Percentiles rank a stretch among this genome's conserved stretches.
These are phyloP conservation scores for Kryptopterus vitreolus DNA, from an alignment of 2,797 vertebrate genomes.

Conservation along the genomic window DNA sequence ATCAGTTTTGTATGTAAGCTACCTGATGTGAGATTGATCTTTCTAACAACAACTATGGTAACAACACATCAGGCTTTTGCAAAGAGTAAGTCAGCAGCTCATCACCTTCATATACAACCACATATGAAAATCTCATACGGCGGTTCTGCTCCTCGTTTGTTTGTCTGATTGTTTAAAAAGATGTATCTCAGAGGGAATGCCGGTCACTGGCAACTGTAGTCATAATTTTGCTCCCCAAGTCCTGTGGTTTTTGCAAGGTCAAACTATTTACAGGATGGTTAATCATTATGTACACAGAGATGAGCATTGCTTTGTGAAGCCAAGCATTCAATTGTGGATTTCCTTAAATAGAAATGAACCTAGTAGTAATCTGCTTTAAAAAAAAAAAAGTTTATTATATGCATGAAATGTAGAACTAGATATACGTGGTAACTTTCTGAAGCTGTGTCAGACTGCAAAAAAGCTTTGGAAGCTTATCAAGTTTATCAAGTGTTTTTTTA, in stretches of 20 bases:
- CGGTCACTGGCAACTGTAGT: background rate
- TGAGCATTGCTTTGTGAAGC: background rate
- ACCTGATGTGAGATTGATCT: background rate
- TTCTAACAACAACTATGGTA: background rate
- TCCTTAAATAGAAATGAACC: background rate
- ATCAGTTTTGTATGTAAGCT: background rate
- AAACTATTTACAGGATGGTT: conserved; percentile 33
- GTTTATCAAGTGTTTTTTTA: too few relatives aligned
- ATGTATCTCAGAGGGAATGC: conserved; percentile 18
- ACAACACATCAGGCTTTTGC: too few relatives aligned
- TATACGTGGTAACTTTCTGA: background rate
- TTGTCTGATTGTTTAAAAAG: conserved; percentile 17
- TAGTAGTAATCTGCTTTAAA: background rate
- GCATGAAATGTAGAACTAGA: background rate
- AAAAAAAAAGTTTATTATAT: background rate
- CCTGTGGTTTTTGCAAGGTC: conserved; percentile 33
- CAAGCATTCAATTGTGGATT: conserved; percentile 20
- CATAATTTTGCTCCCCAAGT: conserved; percentile 8
- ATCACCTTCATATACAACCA: background rate
- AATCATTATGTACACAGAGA: conserved; percentile 36
- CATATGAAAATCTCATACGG: conserved; percentile 3
- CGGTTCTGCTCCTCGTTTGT: background rate
- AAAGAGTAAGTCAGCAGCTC: background rate
- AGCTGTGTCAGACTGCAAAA: too few relatives aligned
- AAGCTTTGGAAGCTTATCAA: too few relatives aligned